Base-by-base conservation (phyloP, 2,113 vertebrate genomes). In the Gallinago jamesoni region DNA sequence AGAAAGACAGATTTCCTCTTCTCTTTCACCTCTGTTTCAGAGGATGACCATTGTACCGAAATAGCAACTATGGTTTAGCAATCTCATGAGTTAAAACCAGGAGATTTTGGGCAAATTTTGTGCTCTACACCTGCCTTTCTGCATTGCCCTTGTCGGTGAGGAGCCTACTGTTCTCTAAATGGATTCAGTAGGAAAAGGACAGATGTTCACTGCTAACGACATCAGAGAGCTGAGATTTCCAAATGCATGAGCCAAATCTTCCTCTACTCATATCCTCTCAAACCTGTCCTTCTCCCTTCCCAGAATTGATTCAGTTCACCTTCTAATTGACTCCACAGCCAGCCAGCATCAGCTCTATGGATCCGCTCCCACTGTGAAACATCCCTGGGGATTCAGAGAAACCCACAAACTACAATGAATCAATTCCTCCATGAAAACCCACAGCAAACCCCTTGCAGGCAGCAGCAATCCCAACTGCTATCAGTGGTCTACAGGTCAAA, bases 361-460 rank as follows among this genome's bases (percentile, higher is more conserved):
- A 82, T 20, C 35, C 63, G 15, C 10, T 79, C 18, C 39, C n/a
- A 48, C 35, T 27, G 24, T 39, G 41, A 83, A 76, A 76, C 0
- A 2, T 24, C 23, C 27, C 19, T 30, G 27, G 9, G 16, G 30
- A 75, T 45, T 69, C 35, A 14, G 3, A 60, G 48, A 87, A 63
- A 53, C 10, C 14, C 18, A 63, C 7, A 27, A 53, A 75, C 39
- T 39, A 45, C 25, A 80, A 35, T 1, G 4, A 63, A 78, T 48
- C 14, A 33, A 12, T 53, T 73, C 30, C 16, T 53, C 45, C 28
- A 6, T 16, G 27, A 74, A 73, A 82, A 60, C 12, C 4, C 25
- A 33, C 0, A 0, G 37, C 30, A 87, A 76, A 60, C 0, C 7
- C 12, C 24, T 52, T n/a, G 13, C 43, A 90, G 25, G 21, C 39